Percentiles rank a stretch among this genome's conserved stretches.
Conservation (phyloP, 2,888 invertebrate species). For the Apamea anceps region DNA sequence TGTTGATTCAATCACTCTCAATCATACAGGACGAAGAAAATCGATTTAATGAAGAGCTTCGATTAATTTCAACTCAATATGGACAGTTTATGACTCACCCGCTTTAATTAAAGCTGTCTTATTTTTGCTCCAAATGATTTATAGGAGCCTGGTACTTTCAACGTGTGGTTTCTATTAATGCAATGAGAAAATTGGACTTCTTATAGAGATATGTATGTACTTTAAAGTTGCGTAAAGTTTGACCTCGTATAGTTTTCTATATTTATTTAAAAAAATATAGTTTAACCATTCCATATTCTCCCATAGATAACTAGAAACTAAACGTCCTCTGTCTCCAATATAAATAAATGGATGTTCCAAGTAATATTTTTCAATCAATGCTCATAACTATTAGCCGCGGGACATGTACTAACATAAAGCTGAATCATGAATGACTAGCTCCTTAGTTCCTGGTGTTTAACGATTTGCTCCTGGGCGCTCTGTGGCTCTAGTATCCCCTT, state of each 20-base stretch:
- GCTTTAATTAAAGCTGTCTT: constrained; percentile 52
- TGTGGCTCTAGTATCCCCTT: constrained; percentile 47
- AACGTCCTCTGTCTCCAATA: neutral
- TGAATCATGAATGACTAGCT: constrained; percentile 67
- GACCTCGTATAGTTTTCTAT: neutral
- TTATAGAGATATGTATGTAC: neutral
- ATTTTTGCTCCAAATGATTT: constrained; percentile 48
- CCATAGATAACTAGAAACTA: neutral
- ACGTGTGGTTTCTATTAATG: constrained; percentile 8
- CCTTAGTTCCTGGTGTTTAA: constrained; percentile 60
- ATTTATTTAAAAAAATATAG: neutral
- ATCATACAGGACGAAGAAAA: constrained; percentile 39
- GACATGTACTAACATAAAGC: constrained; percentile 71
- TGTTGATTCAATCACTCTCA: constrained; percentile 39
- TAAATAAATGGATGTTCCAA: constrained; percentile 38
- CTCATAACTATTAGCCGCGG: constrained; percentile 71
- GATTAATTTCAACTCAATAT: constrained; percentile 43
- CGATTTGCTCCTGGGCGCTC: constrained; percentile 54
- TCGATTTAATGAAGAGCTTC: constrained; percentile 38
- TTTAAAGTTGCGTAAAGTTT: neutral
- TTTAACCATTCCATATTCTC: neutral
- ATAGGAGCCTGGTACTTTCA: constrained; percentile 44
- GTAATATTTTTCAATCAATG: constrained; percentile 81
- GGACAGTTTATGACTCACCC: constrained; percentile 35
- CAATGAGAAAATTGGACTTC: constrained; percentile 3